A percentile compares a stretch with the other conserved stretches of the same genome.
Conservation (phyloP, 2,113 vertebrate genomes). For the Lota lota region DNA sequence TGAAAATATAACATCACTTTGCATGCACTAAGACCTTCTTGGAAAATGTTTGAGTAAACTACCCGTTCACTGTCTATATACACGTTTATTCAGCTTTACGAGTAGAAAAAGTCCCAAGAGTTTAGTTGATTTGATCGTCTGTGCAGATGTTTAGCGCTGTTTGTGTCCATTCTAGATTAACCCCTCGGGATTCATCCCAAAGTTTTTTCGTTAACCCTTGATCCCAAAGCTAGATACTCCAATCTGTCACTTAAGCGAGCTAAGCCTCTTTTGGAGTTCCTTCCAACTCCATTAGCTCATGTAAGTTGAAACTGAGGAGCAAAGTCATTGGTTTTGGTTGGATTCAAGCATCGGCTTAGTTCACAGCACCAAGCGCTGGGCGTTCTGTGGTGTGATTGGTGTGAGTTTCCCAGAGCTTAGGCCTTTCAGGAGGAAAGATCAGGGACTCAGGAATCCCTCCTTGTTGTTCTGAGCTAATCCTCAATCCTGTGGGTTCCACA, state of each 20-base stretch:
- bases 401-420: constrained; percentile 81
- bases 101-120: no score
- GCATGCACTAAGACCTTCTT: not conserved
- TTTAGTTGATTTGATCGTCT: no score
- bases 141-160: no score
- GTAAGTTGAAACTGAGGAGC: constrained; percentile 24
- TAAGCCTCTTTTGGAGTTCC: constrained; percentile 30
- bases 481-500: constrained; percentile 71
- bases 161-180: not conserved
- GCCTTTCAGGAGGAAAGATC: constrained; percentile 73
- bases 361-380: constrained; percentile 49
- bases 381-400: constrained; percentile 33
- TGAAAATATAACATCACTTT: constrained; percentile 8
- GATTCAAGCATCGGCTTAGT: constrained; percentile 53
- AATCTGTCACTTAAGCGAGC: constrained; percentile 1
- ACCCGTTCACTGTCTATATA: no score
- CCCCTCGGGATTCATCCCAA: not conserved
- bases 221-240: not conserved
- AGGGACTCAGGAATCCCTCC: constrained; percentile 56
- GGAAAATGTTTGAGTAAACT: not conserved
- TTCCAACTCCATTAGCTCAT: constrained; percentile 26
- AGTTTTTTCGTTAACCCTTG: not conserved
- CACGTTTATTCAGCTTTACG: no score
- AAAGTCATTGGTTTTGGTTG: constrained; percentile 45
- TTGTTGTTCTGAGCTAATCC: constrained; percentile 77